phyloP scores from a whole-genome alignment of 2,797 vertebrate species.

The Poeciliopsis infans region DNA sequence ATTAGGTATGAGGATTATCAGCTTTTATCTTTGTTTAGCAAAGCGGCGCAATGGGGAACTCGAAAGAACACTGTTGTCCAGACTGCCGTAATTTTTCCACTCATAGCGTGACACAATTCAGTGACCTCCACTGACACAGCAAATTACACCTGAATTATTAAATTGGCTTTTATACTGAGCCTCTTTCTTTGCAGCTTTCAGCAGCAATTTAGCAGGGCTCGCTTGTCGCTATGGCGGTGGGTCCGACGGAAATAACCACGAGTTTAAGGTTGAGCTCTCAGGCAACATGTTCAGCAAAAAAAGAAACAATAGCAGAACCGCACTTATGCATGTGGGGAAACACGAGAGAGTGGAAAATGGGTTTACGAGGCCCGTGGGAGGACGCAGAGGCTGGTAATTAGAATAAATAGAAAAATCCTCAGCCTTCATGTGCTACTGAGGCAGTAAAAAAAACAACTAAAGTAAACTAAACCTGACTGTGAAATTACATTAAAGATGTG shows the following conservation, averaged over 20 bases:
- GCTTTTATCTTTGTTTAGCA: conserved; percentile 30
- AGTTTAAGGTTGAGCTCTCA: conserved; percentile 41
- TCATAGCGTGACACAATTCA: conserved; percentile 50
- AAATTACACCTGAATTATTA: conserved; percentile 70
- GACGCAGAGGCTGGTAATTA: conserved; percentile 77
- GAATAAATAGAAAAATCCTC: conserved; percentile 70
- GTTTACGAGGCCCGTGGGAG: conserved; percentile 73
- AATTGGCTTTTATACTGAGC: conserved; percentile 47
- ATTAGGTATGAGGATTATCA: not conserved
- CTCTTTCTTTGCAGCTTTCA: conserved; percentile 37
- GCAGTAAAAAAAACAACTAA: conserved; percentile 59
- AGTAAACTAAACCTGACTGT: conserved; percentile 75
- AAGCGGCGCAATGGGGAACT: conserved; percentile 29
- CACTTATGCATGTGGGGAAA: conserved; percentile 58
- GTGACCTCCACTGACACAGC: conserved; percentile 58
- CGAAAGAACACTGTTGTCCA: conserved; percentile 28
- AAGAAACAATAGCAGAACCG: conserved; percentile 42
- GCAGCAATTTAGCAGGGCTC: conserved; percentile 54
- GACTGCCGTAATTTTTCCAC: conserved; percentile 42
- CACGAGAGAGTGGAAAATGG: conserved; percentile 70
- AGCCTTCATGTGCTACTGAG: conserved; percentile 65
- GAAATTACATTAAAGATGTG: conserved; percentile 75
- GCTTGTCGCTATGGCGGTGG: conserved; percentile 40
- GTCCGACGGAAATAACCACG: conserved; percentile 18
- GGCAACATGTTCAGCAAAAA: conserved; percentile 34